These are phyloP conservation scores for Sycophila sp. DNA, from an alignment of 1,140 invertebrate genomes.

Conservation along the genomic window DNA sequence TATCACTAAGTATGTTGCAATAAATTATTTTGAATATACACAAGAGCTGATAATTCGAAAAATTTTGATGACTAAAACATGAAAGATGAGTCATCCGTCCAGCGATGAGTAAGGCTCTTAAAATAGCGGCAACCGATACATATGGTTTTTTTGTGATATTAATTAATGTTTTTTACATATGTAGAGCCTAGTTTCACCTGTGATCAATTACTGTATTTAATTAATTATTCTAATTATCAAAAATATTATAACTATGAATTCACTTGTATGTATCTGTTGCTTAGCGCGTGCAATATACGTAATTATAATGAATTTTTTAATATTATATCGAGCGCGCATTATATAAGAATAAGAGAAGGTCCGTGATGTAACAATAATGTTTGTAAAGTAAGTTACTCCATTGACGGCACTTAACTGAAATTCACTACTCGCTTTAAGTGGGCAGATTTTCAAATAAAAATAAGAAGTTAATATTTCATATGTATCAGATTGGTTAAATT, in stretches of 20 bases:
- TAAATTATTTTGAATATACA: no score
- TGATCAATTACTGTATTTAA: slow-evolving; percentile 56
- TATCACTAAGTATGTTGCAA: no score
- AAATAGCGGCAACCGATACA: slow-evolving; percentile 51
- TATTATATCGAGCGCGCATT: slow-evolving; percentile 8
- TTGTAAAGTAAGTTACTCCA: not conserved
- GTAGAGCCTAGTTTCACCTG: slow-evolving; percentile 57
- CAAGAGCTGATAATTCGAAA: no score
- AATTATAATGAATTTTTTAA: slow-evolving; percentile 34
- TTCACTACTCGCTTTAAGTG: not conserved
- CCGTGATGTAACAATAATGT: slow-evolving; percentile 52
- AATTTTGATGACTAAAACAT: slow-evolving; percentile 49
- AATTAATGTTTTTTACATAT: slow-evolving; percentile 59
- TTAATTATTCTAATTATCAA: slow-evolving; percentile 23
- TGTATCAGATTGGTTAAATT: no score
- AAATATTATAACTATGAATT: not conserved
- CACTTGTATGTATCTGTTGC: slow-evolving; percentile 40
- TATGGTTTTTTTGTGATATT: slow-evolving; percentile 62
- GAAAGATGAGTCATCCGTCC: slow-evolving; percentile 49
- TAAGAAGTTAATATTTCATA: not conserved
- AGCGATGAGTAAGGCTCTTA: slow-evolving; percentile 45
- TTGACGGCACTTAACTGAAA: not conserved
- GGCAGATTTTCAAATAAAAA: not conserved
- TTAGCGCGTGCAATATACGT: slow-evolving; percentile 50
- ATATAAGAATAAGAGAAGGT: slow-evolving; percentile 31